Percentiles rank a stretch among this genome's conserved stretches.
phyloP scores from a whole-genome alignment of 2,888 invertebrate species.

The Troides helena region DNA sequence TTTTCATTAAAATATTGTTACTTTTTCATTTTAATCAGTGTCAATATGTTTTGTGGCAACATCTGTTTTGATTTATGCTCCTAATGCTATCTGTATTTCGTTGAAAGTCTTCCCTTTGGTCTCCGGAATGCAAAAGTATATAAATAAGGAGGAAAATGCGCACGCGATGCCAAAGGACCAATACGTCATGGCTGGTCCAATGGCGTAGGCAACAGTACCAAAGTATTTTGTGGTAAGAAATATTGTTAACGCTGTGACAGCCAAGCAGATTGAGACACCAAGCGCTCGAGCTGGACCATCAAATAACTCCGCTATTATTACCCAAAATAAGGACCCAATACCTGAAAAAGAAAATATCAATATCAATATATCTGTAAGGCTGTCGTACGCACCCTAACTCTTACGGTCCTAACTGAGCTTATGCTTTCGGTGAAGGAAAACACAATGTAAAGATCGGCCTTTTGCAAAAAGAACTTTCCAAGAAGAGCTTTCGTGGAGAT shows the following conservation, averaged over 20 bases:
- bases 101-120: constrained; percentile 59
- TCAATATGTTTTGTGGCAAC: background rate
- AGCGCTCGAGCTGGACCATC: constrained; percentile 48
- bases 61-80: constrained; percentile 27
- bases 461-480: too few relatives aligned
- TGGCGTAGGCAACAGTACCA: constrained; percentile 35
- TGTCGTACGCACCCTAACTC: background rate
- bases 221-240: constrained; percentile 53
- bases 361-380: background rate
- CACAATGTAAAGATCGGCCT: too few relatives aligned
- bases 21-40: background rate
- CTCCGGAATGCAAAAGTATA: constrained; percentile 51
- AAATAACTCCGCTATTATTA: constrained; percentile 52
- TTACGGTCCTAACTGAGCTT: background rate
- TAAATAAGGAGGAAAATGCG: constrained; percentile 39
- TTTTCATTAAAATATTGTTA: too few relatives aligned
- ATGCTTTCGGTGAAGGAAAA: too few relatives aligned
- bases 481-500: too few relatives aligned
- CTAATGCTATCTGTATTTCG: constrained; percentile 53
- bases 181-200: constrained; percentile 50
- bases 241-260: constrained; percentile 33
- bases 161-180: constrained; percentile 45
- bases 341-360: constrained; percentile 40
- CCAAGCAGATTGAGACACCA: constrained; percentile 41
- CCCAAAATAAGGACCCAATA: constrained; percentile 53